These are phyloP conservation scores for Podarcis muralis DNA, from an alignment of 2,113 vertebrate species.

Conservation along the genomic window DNA sequence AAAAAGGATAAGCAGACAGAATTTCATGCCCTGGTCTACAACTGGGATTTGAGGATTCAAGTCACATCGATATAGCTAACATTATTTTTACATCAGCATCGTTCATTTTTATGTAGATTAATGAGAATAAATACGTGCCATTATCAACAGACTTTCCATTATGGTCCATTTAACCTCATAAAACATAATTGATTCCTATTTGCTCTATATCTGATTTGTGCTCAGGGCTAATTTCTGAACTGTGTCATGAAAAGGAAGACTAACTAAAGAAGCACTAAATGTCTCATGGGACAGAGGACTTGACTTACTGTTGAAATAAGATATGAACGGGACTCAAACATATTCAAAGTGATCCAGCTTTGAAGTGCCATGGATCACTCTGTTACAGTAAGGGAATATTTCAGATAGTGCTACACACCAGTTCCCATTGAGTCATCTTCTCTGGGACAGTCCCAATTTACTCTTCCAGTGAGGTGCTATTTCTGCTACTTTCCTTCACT, in stretches of 20 bases:
- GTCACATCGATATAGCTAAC: conserved; percentile 46
- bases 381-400: too few species aligned
- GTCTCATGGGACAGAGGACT: conserved; percentile 37
- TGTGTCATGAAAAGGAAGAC: conserved; percentile 52
- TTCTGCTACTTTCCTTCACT: not conserved
- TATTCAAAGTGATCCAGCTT: too few species aligned
- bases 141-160: conserved; percentile 74
- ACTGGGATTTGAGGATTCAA: conserved; percentile 48
- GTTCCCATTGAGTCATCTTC: too few species aligned
- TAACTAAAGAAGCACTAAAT: conserved; percentile 33
- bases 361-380: too few species aligned
- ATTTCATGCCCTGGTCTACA: conserved; percentile 24
- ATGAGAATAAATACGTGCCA: conserved; percentile 74
- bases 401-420: too few species aligned
- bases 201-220: conserved; percentile 69
- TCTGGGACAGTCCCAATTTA: too few species aligned
- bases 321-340: too few species aligned
- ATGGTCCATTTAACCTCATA: conserved; percentile 72
- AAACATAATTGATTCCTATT: conserved; percentile 75
- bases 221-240: conserved; percentile 58
- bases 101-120: conserved; percentile 74
- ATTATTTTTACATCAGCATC: conserved; percentile 69
- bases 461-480: too few species aligned
- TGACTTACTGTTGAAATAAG: too few species aligned
- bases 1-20: not conserved